Percentiles rank a stretch among this genome's conserved stretches.
phyloP scores from a whole-genome alignment of 2,888 invertebrate genomes.

The Strigamia transsilvanica region DNA sequence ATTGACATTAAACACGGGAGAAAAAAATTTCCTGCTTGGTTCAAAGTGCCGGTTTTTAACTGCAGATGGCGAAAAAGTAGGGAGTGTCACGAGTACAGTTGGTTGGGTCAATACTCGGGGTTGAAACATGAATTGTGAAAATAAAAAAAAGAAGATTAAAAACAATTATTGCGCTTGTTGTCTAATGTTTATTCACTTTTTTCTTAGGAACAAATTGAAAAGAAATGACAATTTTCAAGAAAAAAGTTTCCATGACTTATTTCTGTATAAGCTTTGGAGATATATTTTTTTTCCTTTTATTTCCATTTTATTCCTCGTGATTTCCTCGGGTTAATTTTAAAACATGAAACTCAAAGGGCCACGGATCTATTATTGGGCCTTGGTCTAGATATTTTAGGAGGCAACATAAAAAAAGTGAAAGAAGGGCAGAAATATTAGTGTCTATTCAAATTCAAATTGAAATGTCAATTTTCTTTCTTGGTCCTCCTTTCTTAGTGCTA shows the following conservation, averaged over 20 bases:
- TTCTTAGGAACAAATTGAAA: too few species aligned
- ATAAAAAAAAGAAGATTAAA: not conserved
- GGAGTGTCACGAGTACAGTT: conserved; percentile 25
- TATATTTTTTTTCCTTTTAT: not conserved
- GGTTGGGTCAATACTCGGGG: conserved; percentile 44
- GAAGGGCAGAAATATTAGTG: conserved; percentile 9
- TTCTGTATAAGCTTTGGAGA: not conserved
- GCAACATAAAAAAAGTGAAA: not conserved
- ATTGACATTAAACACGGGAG: not conserved
- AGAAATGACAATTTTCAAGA: not conserved
- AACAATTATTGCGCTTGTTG: not conserved
- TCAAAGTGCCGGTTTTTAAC: conserved; percentile 20
- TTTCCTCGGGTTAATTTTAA: conserved; percentile 27
- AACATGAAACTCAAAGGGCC: not conserved
- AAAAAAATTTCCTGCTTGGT: not conserved
- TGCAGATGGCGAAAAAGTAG: conserved; percentile 24
- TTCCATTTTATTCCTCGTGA: too few species aligned
- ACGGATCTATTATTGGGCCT: conserved; percentile 28
- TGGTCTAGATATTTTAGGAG: conserved; percentile 17
- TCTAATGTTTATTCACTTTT: not conserved
- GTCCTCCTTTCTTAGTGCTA: not conserved
- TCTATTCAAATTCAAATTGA: conserved; percentile 24
- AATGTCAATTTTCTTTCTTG: conserved; percentile 4
- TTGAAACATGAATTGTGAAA: not conserved
- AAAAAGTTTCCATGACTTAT: too few species aligned